Base-by-base conservation (phyloP, 2,888 invertebrate genomes). In the Mimachlamys varia region DNA sequence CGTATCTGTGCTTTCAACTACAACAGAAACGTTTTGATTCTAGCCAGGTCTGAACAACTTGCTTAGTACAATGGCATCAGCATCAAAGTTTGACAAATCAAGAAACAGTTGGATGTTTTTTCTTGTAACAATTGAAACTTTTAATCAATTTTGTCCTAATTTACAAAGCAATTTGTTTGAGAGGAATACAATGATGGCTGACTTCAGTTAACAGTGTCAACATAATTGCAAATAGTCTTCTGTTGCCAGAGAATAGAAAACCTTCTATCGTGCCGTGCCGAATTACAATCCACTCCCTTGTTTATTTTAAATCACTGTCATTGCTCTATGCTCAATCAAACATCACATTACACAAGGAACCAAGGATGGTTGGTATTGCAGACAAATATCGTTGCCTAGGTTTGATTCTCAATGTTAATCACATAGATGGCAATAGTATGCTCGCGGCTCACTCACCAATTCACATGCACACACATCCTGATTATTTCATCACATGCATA, bases 391-490 rank as follows among this genome's bases (percentile, higher is more conserved):
- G 7, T 3, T 44, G 44, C 44, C 62, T n/a, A 62, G 62, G 17
- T 22, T 62, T 62, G n/a, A 19, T 62, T 10, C 62, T 62, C 62
- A 62, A 12, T 22, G 76, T 76, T 76, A 76, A 27, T 76, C 62
- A 62, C 62, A 22, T 22, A n/a, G 62, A 62, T 62, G 62, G 62
- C 10, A 62, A 22, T 62, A n/a, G 62, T 22, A 1, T 76, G 27
- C 76, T 33, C 27, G 7, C 76, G 27, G 27, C 33, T 76, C 76
- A 76, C 76, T 27, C 76, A 76, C 5, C 10, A 76, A 76, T 76
- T 76, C 22, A 76, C 76, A 33, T 76, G 76, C 76, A 33, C 76
- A 76, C 76, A 76, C 76, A 76, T 76, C 76, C 76, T 76, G 76
- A 27, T 76, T 76, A 76, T 33, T 76, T 76, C 76, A 76, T 76